Base-by-base conservation (phyloP, 2,888 invertebrate genomes). In the Anodontia alba region DNA sequence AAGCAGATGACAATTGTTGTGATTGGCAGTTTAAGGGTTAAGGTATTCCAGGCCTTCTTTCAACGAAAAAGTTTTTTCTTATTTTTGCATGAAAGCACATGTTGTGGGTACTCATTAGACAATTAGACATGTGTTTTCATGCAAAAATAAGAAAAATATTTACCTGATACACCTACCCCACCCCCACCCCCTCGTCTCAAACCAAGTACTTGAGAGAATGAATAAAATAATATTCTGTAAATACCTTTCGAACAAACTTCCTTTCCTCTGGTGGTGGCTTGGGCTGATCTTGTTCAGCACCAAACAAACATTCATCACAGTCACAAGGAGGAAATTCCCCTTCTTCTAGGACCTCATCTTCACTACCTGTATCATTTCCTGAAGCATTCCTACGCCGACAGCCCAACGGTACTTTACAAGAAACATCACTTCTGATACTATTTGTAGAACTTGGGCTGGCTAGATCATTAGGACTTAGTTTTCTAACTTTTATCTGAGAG, bases 301-400 rank as follows among this genome's bases (percentile, higher is more conserved):
- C 43, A 5, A 80, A 31, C 26, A 80, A 43, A 57, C 80, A 80
- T 15, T 80, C 80, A 69, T 80, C 80, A 76, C 80, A 80, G 38
- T 80, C 80, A 57, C 80, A 80, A 0, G 68, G 73, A 43, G 68
- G 42, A 26, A 68, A 15, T 29, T 43, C 68, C 2, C 33, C 26
- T 7, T 42, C 43, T 3, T 68, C 68, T 10, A n/a, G 7, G 2
- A 23, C 42, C 26, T 68, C 68, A 38, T 68, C 68, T 38, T 62
- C 62, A 8, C 70, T 62, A 15, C 43, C 73, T 1, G 38, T 17
- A 29, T 75, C 75, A 8, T 73, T 57, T n/a, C 70, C 70, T 31
- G 70, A 70, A 69, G 69, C 66, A 29, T 10, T 29, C 42, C 51
- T 31, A 8, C 72, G 26, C 42, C 43, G 49, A 8, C 46, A 43